Base-by-base conservation (phyloP, 2,797 vertebrate genomes). In the Hypotaenidia philippensis region DNA sequence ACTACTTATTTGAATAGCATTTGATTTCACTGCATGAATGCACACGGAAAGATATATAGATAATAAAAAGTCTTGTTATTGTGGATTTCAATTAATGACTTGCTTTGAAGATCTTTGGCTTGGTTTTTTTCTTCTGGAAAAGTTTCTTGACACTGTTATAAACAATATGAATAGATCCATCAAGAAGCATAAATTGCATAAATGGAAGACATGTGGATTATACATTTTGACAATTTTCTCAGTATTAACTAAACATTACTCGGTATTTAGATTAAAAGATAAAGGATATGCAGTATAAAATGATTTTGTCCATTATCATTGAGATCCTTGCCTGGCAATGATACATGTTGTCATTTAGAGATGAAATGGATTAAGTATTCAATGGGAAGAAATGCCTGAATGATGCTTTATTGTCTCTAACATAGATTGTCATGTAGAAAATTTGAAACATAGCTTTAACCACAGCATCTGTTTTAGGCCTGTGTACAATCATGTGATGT, bases 41-140 rank as follows among this genome's bases (percentile, higher is more conserved):
- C 18, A 38, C 23, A 49, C 8, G 34, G 31, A 63, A 89, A 89
- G 18, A 66, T 64, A n/a, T 8, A 32, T 27, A 63, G 20, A 7
- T 72, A 75, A 57, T 53, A 34, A 12, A 74, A 93, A 60, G 41
- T n/a, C 17, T 65, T 60, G 5, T 32, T 68, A 2, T 49, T 56
- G 13, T 55, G 27, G 19, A 66, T 79, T 91, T 89, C 41, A 83
- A 26, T 83, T 52, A 74, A 52, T 82, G 6, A 84, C 71, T 89
- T 70, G 8, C 13, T 92, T 86, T 86, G 70, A 87, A 82, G 29
- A 87, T 36, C 5, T 76, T 79, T 69, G 82, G 40, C 68, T 83
- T 69, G 7, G n/a, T 60, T 83, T 56, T 34, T 80, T 83, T 91
- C 49, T 85, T 94, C 74, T 88, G 53, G 12, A 38, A 72, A 83